Evolutionary conservation across 2,888 invertebrate genomes (phyloP).

Genomic region (Sericinus montela): DNA sequence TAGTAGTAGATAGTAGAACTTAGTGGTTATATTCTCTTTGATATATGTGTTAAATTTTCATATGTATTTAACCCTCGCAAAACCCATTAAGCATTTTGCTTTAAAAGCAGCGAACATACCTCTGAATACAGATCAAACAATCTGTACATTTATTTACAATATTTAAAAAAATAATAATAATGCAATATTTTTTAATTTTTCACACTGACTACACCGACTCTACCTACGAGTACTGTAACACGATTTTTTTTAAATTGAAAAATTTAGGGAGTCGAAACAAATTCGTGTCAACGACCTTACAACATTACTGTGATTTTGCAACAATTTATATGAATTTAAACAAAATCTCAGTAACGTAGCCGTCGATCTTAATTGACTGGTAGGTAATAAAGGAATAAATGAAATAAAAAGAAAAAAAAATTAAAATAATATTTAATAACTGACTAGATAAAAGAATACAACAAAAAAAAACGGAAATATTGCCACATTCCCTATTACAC

Average conservation of each 20-base stretch:
- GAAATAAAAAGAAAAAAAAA: conserved; percentile 34
- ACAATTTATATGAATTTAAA: not conserved
- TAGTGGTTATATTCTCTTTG: too few species aligned
- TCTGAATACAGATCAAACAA: too few species aligned
- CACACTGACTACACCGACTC: conserved; percentile 24
- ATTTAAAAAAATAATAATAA: conserved; percentile 17
- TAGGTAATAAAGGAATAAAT: conserved; percentile 46
- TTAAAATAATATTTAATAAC: conserved; percentile 36
- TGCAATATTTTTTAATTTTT: conserved; percentile 23
- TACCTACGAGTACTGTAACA: conserved; percentile 28
- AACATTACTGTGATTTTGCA: conserved; percentile 15
- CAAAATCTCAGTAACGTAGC: conserved; percentile 16
- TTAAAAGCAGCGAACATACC: too few species aligned
- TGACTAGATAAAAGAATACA: conserved; percentile 3
- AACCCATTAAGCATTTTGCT: too few species aligned
- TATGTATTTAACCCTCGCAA: too few species aligned
- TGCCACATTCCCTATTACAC: not conserved
- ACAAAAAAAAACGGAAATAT: conserved; percentile 4
- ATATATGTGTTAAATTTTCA: too few species aligned
- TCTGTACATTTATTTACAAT: conserved; percentile 22
- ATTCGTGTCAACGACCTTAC: conserved; percentile 21
- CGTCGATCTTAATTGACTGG: conserved; percentile 64
- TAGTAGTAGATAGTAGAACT: too few species aligned
- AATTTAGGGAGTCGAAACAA: conserved; percentile 76
- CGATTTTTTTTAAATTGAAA: conserved; percentile 68